A percentile compares a stretch with the other conserved stretches of the same genome.
Evolutionary conservation across 2,888 invertebrate species (phyloP).

Genomic region (Amitus sp.): DNA sequence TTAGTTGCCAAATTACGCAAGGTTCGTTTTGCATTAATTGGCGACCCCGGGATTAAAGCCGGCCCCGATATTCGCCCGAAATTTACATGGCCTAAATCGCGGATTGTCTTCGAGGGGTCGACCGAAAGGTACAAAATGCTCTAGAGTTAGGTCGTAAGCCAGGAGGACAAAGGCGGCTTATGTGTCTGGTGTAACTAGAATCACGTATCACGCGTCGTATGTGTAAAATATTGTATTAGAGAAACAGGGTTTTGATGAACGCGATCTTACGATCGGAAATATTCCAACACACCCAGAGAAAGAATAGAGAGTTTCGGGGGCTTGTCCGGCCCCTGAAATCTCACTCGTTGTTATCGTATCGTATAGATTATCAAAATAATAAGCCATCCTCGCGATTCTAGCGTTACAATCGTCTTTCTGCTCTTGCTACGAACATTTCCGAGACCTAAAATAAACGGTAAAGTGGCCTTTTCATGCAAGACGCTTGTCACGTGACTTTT

Average conservation of each 20-base stretch:
- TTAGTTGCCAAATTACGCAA: slow-evolving; percentile 34
- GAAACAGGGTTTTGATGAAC: slow-evolving; percentile 40
- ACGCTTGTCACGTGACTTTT: too few species aligned
- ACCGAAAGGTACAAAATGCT: slow-evolving; percentile 37
- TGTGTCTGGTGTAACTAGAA: slow-evolving; percentile 37
- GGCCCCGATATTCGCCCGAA: slow-evolving; percentile 9
- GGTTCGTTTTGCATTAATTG: background rate
- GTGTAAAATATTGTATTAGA: slow-evolving; percentile 41
- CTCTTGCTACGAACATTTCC: slow-evolving; percentile 15
- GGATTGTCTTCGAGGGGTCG: slow-evolving; percentile 24
- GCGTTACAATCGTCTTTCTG: slow-evolving; percentile 30
- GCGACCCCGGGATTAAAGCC: slow-evolving; percentile 1
- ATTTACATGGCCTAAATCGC: slow-evolving; percentile 21
- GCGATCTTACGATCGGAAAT: slow-evolving; percentile 17
- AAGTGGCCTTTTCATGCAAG: too few species aligned
- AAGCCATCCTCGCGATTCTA: slow-evolving; percentile 24
- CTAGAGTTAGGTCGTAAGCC: slow-evolving; percentile 29
- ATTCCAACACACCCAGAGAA: background rate
- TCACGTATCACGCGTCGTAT: slow-evolving; percentile 22
- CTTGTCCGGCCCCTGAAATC: slow-evolving; percentile 16
- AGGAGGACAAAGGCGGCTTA: slow-evolving; percentile 20
- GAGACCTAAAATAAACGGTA: too few species aligned
- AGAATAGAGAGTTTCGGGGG: background rate
- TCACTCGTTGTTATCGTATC: slow-evolving; percentile 35
- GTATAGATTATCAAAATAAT: slow-evolving; percentile 15